Evolutionary conservation across 2,888 invertebrate genomes (phyloP), one percentile per base, ranked within the genome.

Genomic region (Sericinus montela): DNA sequence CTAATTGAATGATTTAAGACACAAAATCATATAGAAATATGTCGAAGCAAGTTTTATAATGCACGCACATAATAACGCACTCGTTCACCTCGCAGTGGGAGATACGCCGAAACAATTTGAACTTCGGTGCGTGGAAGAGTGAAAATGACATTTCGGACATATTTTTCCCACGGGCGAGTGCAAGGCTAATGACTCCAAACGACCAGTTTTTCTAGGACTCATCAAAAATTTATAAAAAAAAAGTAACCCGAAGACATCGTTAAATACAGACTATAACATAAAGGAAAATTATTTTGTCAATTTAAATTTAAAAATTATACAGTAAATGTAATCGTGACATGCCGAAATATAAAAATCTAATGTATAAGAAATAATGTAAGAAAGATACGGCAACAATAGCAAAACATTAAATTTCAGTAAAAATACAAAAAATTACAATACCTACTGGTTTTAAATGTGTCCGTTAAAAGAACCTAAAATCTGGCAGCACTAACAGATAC

Each of bases 71-170:
- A n/a, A 14, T 32, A 36, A 32, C 19, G 7, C 14, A 32, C 50
- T 42, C 25, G 36, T 41, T 45, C 32, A 46, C 44, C 42, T 43
- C 46, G 9, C 46, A 42, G 29, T 49, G 57, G 39, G 38, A 36
- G 35, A 42, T 45, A 50, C 50, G 41, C 37, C 41, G 50, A 45
- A 50, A 45, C 45, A 41, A 45, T 50, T 50, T 45, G 35, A 50
- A 41, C 32, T 41, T 14, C 38, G 48, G 54, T 53, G 51, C 59
- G 58, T 65, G 66, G 48, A 53, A 69, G 67, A 73, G 72, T 75
- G 75, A 77, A 78, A 80, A 80, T 83, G 82, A 76, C 80, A 82
- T 80, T 83, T 84, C 78, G 80, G 73, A 68, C 80, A 80, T 80
- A 75, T 74, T 78, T 81, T 81, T 84, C 83, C 80, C 84, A 84